Percentiles rank a stretch among this genome's conserved stretches.
phyloP scores from a whole-genome alignment of 2,113 vertebrate species.

The Bombycilla garrulus region DNA sequence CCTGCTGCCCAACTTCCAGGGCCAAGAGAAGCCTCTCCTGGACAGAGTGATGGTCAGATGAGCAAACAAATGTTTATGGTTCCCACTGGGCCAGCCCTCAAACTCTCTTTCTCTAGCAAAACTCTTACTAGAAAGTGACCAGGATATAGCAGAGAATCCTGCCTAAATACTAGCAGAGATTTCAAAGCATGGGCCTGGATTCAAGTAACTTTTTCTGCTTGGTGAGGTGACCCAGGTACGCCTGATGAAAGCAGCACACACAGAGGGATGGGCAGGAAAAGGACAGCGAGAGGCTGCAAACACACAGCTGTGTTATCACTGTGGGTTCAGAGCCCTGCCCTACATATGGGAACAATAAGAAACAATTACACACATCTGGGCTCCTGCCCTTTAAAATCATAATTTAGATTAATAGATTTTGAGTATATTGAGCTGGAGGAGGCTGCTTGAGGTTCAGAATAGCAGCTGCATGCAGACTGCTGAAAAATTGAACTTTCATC shows the following conservation, averaged over 20 bases:
- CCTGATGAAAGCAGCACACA: background rate
- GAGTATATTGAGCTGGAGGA: background rate
- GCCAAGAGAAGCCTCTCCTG: background rate
- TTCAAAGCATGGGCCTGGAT: background rate
- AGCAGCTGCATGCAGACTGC: background rate
- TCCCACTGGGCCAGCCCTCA: background rate
- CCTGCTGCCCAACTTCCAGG: background rate
- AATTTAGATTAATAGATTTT: background rate
- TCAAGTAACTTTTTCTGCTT: background rate
- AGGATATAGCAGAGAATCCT: background rate
- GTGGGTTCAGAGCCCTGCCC: background rate
- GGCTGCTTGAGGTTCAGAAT: background rate
- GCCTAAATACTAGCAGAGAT: background rate
- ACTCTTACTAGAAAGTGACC: background rate
- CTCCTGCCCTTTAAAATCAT: background rate
- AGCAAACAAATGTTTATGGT: background rate
- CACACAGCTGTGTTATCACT: background rate
- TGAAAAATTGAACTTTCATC: conserved; percentile 29
- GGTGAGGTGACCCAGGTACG: background rate
- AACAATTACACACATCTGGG: conserved; percentile 23
- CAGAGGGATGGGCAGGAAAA: background rate
- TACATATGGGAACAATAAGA: background rate
- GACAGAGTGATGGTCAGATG: background rate
- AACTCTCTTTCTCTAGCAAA: background rate
- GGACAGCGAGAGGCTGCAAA: background rate